phyloP scores from a whole-genome alignment of 2,113 vertebrate species.

The Gobio gobio region DNA sequence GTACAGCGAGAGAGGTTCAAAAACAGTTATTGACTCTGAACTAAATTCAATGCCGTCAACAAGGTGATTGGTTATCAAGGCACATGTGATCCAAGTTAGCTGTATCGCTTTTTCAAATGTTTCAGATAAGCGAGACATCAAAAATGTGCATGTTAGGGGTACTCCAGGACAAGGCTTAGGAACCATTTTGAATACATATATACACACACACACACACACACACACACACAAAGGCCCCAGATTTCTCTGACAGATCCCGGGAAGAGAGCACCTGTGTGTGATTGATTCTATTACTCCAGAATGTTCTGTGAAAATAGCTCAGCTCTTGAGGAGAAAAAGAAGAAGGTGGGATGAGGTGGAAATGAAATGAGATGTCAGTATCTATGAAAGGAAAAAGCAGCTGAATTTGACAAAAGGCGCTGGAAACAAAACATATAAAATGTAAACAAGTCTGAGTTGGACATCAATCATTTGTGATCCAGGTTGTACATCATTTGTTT shows the following conservation, averaged over 20 bases:
- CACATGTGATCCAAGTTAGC: too few relatives aligned
- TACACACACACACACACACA: neutral
- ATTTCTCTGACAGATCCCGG: constrained; percentile 3
- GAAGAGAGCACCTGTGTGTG: neutral
- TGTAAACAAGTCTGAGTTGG: neutral
- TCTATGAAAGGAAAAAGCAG: constrained; percentile 1
- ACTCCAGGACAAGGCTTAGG: too few relatives aligned
- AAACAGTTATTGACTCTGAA: too few relatives aligned
- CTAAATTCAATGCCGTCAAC: too few relatives aligned
- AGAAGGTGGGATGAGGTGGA: neutral
- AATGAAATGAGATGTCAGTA: neutral
- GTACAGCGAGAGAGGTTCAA: too few relatives aligned
- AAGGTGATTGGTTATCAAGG: too few relatives aligned
- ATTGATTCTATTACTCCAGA: constrained; percentile 20
- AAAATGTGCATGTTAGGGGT: too few relatives aligned
- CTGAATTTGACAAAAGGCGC: neutral
- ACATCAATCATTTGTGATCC: neutral
- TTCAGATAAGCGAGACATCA: too few relatives aligned
- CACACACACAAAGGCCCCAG: neutral
- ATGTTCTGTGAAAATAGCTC: constrained; percentile 13
- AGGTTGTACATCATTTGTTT: neutral
- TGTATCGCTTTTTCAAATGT: too few relatives aligned
- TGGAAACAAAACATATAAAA: neutral
- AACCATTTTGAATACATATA: neutral
- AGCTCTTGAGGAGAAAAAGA: neutral